Percentiles rank a stretch among this genome's conserved stretches.
Conservation (phyloP, 2,888 invertebrate species). For the Hirtodrosophila cameraria region DNA sequence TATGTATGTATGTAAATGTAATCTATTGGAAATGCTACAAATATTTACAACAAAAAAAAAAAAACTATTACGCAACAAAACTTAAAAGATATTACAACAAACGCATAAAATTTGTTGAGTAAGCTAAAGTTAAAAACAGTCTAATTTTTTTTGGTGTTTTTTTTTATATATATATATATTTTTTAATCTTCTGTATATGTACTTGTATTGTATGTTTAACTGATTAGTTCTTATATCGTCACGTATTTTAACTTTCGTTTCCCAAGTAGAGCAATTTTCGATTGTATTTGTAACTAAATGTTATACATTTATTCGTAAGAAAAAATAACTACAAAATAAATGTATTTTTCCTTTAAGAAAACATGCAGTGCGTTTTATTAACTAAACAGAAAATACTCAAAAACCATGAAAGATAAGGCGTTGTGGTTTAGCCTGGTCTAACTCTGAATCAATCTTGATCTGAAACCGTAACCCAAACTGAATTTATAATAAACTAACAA, state of each 20-base stretch:
- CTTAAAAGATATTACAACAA: slow-evolving; percentile 38
- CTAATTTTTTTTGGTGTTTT: slow-evolving; percentile 2
- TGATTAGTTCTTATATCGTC: slow-evolving; percentile 51
- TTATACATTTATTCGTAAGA: slow-evolving; percentile 78
- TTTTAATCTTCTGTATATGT: slow-evolving; percentile 20
- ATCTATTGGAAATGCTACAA: slow-evolving; percentile 34
- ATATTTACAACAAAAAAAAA: slow-evolving; percentile 8
- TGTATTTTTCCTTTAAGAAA: slow-evolving; percentile 78
- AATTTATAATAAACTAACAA: too few species aligned
- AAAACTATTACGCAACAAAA: slow-evolving; percentile 16
- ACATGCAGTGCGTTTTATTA: not conserved
- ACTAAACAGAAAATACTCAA: too few species aligned
- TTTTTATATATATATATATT: slow-evolving; percentile 9
- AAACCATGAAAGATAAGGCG: too few species aligned
- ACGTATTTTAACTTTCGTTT: slow-evolving; percentile 52
- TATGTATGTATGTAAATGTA: slow-evolving; percentile 61
- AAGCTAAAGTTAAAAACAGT: slow-evolving; percentile 45
- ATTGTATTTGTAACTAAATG: slow-evolving; percentile 79
- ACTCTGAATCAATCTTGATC: too few species aligned
- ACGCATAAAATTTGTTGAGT: slow-evolving; percentile 17
- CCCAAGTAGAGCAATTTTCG: slow-evolving; percentile 76
- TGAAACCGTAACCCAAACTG: too few species aligned
- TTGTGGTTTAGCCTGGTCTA: too few species aligned
- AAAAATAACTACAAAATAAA: slow-evolving; percentile 77
- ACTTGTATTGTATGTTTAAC: slow-evolving; percentile 47